phyloP scores from a whole-genome alignment of 2,113 vertebrate species.

The Empidonax alnorum region DNA sequence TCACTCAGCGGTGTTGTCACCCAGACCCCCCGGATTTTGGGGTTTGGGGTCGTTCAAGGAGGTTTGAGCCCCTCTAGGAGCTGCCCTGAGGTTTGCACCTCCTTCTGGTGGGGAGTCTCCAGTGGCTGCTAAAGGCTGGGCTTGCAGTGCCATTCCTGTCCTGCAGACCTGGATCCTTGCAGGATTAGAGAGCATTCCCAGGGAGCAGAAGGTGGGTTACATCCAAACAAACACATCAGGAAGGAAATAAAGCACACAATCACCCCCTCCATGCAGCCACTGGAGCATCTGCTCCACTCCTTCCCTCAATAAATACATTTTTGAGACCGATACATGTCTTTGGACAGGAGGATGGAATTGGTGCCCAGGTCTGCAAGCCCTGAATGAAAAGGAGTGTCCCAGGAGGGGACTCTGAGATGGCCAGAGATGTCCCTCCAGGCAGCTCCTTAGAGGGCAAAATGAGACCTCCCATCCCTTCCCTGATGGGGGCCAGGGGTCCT shows the following conservation, averaged over 20 bases:
- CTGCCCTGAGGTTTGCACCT: background rate
- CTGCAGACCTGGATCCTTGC: no score
- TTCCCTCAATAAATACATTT: background rate
- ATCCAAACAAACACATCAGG: no score
- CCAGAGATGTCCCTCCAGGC: background rate
- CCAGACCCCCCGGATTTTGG: background rate
- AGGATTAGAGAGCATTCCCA: no score
- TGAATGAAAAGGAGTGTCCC: background rate
- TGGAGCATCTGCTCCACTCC: background rate
- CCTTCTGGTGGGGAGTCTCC: background rate
- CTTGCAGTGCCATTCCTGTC: background rate
- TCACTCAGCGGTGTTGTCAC: accelerated
- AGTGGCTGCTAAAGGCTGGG: background rate
- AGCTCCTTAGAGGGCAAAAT: background rate
- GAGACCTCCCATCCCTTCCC: background rate
- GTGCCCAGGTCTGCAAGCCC: background rate
- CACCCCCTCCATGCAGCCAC: accelerated
- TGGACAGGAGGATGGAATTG: background rate
- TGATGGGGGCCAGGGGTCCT: background rate
- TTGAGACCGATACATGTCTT: background rate
- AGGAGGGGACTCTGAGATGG: no score
- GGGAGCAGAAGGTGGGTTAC: no score
- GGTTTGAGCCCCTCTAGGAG: background rate
- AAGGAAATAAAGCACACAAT: no score
- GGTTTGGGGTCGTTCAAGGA: background rate